phyloP scores from a whole-genome alignment of 2,113 vertebrate species.

The Mixornis gularis region DNA sequence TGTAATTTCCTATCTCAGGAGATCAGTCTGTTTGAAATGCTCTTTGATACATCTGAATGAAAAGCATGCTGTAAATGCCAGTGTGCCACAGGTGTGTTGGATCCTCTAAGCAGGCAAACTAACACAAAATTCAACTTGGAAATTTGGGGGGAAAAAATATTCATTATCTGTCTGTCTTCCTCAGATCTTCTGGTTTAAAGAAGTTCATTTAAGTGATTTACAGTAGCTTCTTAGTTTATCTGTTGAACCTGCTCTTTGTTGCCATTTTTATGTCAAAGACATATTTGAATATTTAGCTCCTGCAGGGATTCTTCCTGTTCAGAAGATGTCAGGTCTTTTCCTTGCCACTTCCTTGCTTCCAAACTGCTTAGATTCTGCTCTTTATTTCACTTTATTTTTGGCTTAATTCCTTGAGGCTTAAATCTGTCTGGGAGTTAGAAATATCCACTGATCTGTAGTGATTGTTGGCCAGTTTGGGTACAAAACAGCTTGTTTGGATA shows the following conservation, averaged over 20 bases:
- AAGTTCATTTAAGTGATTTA: background rate
- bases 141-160: background rate
- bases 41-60: background rate
- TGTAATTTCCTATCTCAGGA: background rate
- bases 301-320: background rate
- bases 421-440: background rate
- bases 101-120: background rate
- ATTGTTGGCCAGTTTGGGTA: background rate
- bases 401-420: background rate
- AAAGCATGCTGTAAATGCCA: background rate
- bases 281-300: background rate
- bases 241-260: background rate
- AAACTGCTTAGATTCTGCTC: background rate
- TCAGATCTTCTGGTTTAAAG: background rate
- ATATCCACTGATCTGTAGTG: background rate
- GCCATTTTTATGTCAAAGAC: background rate
- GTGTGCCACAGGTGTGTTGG: background rate
- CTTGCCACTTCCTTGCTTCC: background rate
- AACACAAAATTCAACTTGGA: background rate
- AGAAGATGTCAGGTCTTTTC: background rate
- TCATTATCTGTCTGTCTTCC: background rate
- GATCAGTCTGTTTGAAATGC: background rate
- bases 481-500: background rate
- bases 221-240: background rate
- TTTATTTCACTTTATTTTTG: background rate